Base-by-base conservation (phyloP, 2,888 invertebrate genomes). In the Hypolimnas misippus region DNA sequence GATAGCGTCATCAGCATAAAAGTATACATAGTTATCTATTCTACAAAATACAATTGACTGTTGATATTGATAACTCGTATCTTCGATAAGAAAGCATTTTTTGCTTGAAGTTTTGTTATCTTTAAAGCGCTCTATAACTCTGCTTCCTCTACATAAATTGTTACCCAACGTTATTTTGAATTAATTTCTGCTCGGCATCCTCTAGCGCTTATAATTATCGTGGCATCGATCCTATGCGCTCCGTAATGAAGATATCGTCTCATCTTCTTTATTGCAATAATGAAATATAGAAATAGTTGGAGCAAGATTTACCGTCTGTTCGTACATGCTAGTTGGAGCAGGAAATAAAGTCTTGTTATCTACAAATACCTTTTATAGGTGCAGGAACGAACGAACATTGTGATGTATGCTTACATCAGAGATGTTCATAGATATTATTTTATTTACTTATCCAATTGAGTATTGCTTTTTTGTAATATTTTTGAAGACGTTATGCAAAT, bases 241-340 rank as follows among this genome's bases (percentile, higher is more conserved):
- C 74, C 65, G 77, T 87, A 87, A 88, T 87, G 86, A 87, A 88
- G 83, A 86, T 84, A 86, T 87, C 82, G 76, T 66, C 76, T 74
- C 75, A 79, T 83, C 83, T 78, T 77, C 78, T 81, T 79, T 81
- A 79, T 82, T 84, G 82, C 82, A 79, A 81, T 83, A 80, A 81
- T 79, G 75, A 79, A 79, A 76, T 79, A 76, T 78, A 74, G 74
- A 76, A 77, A 74, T 76, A 72, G 72, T 75, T 75, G 25, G 66
- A 33, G 25, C 17, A 17, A 44, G 40, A 51, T 59, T 51, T 55
- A 52, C 49, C n/a, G 12, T 40, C 16, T 7, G 49, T 29, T 55
- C 42, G 52, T 16, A 35, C 3, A 52, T 12, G 35, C 33, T 44
- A 16, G 21, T 31, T 44, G 17, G 40, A 12, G 19, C 6, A 31